These are phyloP conservation scores for Pseudococcus jackbeardsleyi DNA, from an alignment of 2,888 invertebrate species.

Conservation along the genomic window DNA sequence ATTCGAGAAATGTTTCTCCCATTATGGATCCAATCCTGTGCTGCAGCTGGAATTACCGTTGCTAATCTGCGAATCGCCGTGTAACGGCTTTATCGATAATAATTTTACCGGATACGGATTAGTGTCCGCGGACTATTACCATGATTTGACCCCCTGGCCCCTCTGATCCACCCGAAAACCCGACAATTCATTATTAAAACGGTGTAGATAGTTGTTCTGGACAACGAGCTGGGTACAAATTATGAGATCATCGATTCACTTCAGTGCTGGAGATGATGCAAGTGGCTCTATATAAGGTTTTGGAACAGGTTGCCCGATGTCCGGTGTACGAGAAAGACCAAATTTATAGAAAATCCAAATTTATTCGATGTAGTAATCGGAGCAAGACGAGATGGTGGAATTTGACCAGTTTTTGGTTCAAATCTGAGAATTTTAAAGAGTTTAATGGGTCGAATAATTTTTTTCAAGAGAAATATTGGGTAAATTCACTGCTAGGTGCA, in stretches of 20 bases:
- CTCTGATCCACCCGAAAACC: too few species aligned
- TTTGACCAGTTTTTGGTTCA: background rate
- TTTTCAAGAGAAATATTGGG: too few species aligned
- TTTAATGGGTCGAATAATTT: background rate
- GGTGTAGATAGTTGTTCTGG: background rate
- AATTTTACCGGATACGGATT: constrained; percentile 36
- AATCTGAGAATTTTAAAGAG: background rate
- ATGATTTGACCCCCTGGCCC: background rate
- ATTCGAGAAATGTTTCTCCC: background rate
- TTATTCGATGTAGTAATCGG: background rate
- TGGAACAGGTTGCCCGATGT: background rate
- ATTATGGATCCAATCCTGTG: background rate
- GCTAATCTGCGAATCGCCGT: constrained; percentile 15
- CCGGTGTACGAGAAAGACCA: background rate
- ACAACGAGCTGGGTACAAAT: background rate
- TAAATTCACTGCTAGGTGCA: too few species aligned
- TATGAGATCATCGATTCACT: background rate
- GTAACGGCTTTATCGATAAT: constrained; percentile 8
- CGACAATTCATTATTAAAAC: background rate
- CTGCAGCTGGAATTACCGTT: background rate
- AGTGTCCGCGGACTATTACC: constrained; percentile 19
- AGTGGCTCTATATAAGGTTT: background rate
- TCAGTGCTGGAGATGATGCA: too few species aligned
- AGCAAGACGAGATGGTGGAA: background rate
- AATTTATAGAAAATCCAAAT: background rate